phyloP scores from a whole-genome alignment of 2,888 invertebrate species.

The Cremastinae sp. region DNA sequence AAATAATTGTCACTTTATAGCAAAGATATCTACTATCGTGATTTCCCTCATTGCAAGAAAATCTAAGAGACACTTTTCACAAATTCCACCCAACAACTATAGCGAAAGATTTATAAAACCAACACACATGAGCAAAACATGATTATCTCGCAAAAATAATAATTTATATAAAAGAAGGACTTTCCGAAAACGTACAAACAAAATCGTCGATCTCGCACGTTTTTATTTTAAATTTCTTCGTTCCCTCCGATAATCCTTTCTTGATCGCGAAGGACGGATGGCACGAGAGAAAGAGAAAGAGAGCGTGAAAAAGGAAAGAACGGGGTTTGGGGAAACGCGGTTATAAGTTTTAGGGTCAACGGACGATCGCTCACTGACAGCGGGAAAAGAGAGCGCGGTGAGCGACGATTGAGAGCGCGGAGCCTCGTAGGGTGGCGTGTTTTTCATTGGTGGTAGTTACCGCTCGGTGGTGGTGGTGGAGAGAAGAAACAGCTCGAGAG shows the following conservation, averaged over 20 bases:
- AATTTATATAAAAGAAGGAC: no score
- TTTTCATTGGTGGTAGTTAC: background rate
- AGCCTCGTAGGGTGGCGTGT: constrained; percentile 54
- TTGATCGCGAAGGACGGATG: constrained; percentile 7
- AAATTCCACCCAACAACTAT: no score
- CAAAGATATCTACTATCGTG: no score
- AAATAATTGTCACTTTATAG: no score
- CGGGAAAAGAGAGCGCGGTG: constrained; percentile 60
- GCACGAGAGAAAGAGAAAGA: background rate
- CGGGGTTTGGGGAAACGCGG: constrained; percentile 15
- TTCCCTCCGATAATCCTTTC: constrained; percentile 8
- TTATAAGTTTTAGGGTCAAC: constrained; percentile 64
- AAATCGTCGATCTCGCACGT: constrained; percentile 4
- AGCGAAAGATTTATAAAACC: no score
- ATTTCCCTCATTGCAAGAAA: no score
- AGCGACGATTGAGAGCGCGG: constrained; percentile 49
- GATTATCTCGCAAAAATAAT: no score
- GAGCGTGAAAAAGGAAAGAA: background rate
- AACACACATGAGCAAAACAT: no score
- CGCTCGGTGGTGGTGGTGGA: constrained; percentile 27
- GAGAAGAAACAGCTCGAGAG: constrained; percentile 37
- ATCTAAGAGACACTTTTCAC: no score
- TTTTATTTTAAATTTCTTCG: background rate
- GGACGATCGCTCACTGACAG: constrained; percentile 63
- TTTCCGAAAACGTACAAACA: constrained; percentile 10